Evolutionary conservation across 1,140 invertebrate species (phyloP).

Genomic region (Lordiphosa mommai): DNA sequence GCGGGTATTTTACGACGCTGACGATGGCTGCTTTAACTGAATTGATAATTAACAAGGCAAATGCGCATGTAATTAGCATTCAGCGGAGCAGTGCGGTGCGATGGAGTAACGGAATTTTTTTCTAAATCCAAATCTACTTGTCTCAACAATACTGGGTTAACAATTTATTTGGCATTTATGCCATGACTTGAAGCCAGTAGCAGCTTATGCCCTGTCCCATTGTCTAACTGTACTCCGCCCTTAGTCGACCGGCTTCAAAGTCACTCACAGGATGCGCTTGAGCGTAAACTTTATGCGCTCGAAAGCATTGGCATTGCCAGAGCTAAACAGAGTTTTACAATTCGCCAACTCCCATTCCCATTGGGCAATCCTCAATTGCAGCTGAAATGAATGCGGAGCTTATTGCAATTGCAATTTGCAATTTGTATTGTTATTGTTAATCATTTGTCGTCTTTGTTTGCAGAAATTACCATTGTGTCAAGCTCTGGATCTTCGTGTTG

Average conservation of each 20-base stretch:
- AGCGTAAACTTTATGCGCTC: conserved; percentile 62
- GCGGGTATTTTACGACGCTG: conserved; percentile 67
- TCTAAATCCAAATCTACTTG: conserved; percentile 13
- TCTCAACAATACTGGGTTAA: conserved; percentile 27
- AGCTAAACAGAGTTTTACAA: conserved; percentile 49
- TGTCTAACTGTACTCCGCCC: conserved; percentile 50
- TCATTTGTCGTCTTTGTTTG: conserved; percentile 61
- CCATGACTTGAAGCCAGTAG: conserved; percentile 18
- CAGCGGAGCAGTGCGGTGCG: conserved; percentile 39
- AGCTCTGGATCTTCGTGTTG: conserved; percentile 7
- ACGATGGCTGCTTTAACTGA: conserved; percentile 62
- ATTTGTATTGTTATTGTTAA: conserved; percentile 66
- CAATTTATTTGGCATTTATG: conserved; percentile 66
- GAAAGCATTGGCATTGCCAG: conserved; percentile 42
- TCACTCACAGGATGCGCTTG: conserved; percentile 60
- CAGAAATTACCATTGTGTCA: conserved; percentile 28
- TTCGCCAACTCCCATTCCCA: conserved; percentile 12
- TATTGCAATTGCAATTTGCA: conserved; percentile 22
- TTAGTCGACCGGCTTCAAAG: conserved; percentile 37
- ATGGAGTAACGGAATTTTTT: not conserved
- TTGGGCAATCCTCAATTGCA: conserved; percentile 29
- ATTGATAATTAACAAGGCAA: conserved; percentile 76
- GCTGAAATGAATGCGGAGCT: conserved; percentile 35
- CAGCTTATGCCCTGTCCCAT: conserved; percentile 23
- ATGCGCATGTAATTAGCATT: conserved; percentile 77